Evolutionary conservation across 2,113 vertebrate species (phyloP).

Genomic region (Dolichallabes microphthalmus): DNA sequence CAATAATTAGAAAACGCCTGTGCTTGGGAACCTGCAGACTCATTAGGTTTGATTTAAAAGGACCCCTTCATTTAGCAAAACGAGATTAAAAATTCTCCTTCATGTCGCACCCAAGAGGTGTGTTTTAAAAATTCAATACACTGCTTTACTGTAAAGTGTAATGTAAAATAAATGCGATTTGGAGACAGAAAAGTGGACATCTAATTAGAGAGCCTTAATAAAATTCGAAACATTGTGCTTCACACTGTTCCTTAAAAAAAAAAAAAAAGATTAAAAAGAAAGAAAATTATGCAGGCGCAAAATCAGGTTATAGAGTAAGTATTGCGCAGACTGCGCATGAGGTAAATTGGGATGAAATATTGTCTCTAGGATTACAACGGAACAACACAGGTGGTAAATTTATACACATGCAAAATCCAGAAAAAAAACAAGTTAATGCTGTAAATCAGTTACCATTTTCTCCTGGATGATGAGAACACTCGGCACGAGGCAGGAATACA

Average conservation of each 20-base stretch:
- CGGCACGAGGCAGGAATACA: not conserved
- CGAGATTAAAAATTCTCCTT: conserved; percentile 77
- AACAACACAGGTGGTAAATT: not conserved
- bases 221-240: conserved; percentile 52
- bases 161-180: conserved; percentile 75
- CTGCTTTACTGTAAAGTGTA: conserved; percentile 76
- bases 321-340: not conserved
- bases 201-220: conserved; percentile 69
- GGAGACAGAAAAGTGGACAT: conserved; percentile 72
- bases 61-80: conserved; percentile 74
- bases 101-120: conserved; percentile 78
- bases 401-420: not conserved
- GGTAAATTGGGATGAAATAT: not conserved
- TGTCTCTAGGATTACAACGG: not conserved
- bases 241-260: not conserved
- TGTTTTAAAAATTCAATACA: conserved; percentile 77
- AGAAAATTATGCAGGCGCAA: not conserved
- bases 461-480: not conserved
- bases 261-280: not conserved
- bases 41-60: conserved; percentile 69
- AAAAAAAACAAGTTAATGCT: not conserved
- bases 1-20: conserved; percentile 83
- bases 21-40: conserved; percentile 74
- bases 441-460: not conserved
- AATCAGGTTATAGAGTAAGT: not conserved